Evolutionary conservation across 2,797 vertebrate species (phyloP).

Genomic region (Parotocinclus haroldoi): DNA sequence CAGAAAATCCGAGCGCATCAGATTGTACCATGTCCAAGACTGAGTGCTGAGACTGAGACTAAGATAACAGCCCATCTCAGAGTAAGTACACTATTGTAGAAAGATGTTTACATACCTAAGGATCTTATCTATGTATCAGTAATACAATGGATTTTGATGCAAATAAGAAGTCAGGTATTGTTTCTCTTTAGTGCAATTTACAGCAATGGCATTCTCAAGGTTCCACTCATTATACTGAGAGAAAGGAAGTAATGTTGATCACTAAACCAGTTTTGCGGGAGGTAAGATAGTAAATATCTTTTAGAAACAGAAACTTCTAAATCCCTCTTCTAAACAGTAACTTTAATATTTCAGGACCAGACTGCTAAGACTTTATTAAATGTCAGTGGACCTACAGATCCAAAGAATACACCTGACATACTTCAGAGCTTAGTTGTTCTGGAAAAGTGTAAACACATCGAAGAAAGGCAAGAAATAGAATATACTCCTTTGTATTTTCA

Average conservation of each 20-base stretch:
- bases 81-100: constrained; percentile 42
- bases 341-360: constrained; percentile 38
- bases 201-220: constrained; percentile 44
- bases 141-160: background rate
- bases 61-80: constrained; percentile 57
- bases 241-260: constrained; percentile 29
- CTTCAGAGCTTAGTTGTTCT: constrained; percentile 26
- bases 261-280: constrained; percentile 40
- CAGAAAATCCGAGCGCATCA: constrained; percentile 52
- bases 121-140: background rate
- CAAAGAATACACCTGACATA: constrained; percentile 12
- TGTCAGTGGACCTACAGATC: constrained; percentile 4
- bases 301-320: background rate
- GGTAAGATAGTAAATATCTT: constrained; percentile 37
- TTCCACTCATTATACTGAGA: constrained; percentile 1
- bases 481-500: constrained; percentile 1
- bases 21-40: constrained; percentile 46
- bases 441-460: constrained; percentile 5
- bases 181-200: constrained; percentile 40
- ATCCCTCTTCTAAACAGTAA: background rate
- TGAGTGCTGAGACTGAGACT: constrained; percentile 51
- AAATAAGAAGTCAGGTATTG: background rate
- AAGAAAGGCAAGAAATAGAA: background rate
- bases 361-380: constrained; percentile 15
- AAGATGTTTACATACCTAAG: too few species aligned